phyloP scores from a whole-genome alignment of 2,888 invertebrate species.

The Campoplex capitator region DNA sequence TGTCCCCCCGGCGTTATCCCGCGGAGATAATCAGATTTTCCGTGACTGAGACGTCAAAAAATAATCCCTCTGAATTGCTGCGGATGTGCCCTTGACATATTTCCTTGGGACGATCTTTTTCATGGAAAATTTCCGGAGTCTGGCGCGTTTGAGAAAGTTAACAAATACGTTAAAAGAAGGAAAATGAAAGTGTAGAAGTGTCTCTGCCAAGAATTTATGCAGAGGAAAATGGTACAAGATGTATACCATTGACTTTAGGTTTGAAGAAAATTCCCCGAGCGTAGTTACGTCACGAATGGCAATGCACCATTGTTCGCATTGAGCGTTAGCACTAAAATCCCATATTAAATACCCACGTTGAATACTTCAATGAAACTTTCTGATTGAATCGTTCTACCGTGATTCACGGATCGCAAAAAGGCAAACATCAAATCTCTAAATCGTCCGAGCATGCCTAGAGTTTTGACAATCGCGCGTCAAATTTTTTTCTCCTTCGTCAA shows the following conservation, averaged over 20 bases:
- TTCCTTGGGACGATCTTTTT: slow-evolving; percentile 42
- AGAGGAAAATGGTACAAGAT: not conserved
- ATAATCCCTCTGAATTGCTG: slow-evolving; percentile 48
- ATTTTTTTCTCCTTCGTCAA: slow-evolving; percentile 54
- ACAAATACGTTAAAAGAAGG: not conserved
- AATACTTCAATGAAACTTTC: not conserved
- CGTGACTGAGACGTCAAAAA: slow-evolving; percentile 83
- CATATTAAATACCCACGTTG: too few species aligned
- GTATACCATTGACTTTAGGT: not conserved
- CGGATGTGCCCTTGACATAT: slow-evolving; percentile 74
- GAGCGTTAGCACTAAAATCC: too few species aligned
- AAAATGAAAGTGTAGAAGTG: slow-evolving; percentile 15
- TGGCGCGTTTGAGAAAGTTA: slow-evolving; percentile 15
- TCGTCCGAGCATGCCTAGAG: not conserved
- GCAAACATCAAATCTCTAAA: not conserved
- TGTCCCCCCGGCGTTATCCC: slow-evolving; percentile 74
- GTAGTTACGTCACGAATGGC: not conserved
- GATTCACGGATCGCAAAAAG: not conserved
- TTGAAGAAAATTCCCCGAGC: not conserved
- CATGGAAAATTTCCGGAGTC: slow-evolving; percentile 40
- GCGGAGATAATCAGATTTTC: slow-evolving; percentile 82
- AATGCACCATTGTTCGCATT: not conserved
- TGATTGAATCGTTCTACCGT: not conserved
- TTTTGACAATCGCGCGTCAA: slow-evolving; percentile 46
- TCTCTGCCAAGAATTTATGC: not conserved